These are phyloP conservation scores for Cephalopholis sonnerati DNA, from an alignment of 2,113 vertebrate genomes.

Conservation along the genomic window DNA sequence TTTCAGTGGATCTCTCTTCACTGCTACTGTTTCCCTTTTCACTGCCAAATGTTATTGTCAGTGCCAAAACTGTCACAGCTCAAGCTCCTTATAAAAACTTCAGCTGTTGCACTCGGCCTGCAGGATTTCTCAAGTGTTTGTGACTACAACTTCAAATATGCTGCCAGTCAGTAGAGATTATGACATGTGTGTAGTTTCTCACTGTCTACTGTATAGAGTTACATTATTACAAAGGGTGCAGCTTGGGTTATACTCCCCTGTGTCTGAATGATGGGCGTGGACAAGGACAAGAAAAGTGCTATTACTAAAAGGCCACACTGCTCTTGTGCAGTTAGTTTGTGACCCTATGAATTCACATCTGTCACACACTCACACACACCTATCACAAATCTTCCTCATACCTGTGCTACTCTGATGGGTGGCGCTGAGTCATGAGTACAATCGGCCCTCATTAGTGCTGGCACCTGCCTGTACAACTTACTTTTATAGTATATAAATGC, in stretches of 20 bases:
- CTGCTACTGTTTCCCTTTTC: neutral
- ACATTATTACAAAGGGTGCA: conserved; percentile 17
- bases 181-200: neutral
- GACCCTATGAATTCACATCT: neutral
- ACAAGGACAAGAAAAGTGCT: neutral
- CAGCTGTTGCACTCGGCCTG: neutral
- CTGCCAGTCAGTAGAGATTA: neutral
- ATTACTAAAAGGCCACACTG: neutral
- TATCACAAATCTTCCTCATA: conserved; percentile 3
- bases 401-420: neutral
- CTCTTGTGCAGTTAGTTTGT: no score
- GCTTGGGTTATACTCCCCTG: neutral
- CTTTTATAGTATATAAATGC: neutral
- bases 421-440: neutral
- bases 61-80: no score
- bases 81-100: neutral
- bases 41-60: no score
- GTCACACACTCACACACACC: neutral
- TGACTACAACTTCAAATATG: conserved; percentile 59
- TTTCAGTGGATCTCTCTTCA: no score
- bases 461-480: neutral
- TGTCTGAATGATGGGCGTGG: conserved; percentile 35
- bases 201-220: neutral
- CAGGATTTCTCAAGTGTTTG: conserved; percentile 21
- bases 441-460: neutral